phyloP scores from a whole-genome alignment of 1,140 invertebrate species.

The Vanessa tameamea region DNA sequence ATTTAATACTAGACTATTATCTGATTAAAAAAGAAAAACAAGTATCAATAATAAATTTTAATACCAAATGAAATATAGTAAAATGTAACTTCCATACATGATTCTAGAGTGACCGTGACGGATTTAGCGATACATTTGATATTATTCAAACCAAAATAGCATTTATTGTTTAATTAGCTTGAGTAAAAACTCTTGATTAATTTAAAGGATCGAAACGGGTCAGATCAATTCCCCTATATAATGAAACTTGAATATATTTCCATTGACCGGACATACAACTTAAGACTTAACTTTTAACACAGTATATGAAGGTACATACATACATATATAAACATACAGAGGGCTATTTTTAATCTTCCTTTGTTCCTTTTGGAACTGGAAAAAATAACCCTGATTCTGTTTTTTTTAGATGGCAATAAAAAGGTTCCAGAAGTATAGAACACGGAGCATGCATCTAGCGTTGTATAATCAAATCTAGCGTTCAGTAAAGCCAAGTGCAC shows the following conservation, averaged over 20 bases:
- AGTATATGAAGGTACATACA: too few species aligned
- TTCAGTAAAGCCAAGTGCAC: conserved; percentile 8
- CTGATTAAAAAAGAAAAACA: too few species aligned
- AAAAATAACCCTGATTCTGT: not conserved
- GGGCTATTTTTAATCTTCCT: not conserved
- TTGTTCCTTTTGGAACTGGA: not conserved
- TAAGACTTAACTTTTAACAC: not conserved
- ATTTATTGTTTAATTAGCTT: too few species aligned
- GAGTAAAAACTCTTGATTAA: not conserved
- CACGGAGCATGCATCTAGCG: not conserved
- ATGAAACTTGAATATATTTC: not conserved
- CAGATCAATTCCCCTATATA: not conserved
- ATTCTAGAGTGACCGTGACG: too few species aligned
- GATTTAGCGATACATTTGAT: too few species aligned
- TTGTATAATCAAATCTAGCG: conserved; percentile 20
- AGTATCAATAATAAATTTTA: too few species aligned
- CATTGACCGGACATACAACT: not conserved
- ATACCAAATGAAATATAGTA: too few species aligned
- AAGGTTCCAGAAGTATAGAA: not conserved
- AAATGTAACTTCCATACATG: too few species aligned
- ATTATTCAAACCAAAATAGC: too few species aligned
- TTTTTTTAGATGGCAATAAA: not conserved
- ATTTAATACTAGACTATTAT: too few species aligned
- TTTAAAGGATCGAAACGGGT: not conserved
- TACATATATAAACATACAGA: too few species aligned